A percentile compares a stretch with the other conserved stretches of the same genome.
Evolutionary conservation across 2,113 vertebrate species (phyloP).

Genomic region (Aptenodytes patagonicus): DNA sequence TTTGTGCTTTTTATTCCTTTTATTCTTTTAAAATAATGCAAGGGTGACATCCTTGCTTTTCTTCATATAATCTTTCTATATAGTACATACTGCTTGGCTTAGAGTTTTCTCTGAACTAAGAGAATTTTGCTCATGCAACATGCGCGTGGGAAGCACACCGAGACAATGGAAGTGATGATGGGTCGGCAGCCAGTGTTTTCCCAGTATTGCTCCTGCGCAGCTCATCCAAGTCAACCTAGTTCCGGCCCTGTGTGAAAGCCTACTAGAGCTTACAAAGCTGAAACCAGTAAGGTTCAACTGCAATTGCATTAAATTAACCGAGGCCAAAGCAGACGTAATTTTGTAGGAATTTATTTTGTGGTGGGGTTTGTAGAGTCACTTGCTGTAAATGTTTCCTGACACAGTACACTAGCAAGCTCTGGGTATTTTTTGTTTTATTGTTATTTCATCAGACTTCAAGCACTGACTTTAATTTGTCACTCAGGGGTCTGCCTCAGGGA

Average conservation of each 20-base stretch:
- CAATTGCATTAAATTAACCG: neutral
- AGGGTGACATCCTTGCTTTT: neutral
- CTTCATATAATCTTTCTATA: neutral
- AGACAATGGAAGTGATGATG: accelerated
- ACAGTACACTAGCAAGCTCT: neutral
- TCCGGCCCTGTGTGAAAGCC: neutral
- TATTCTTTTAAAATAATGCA: neutral
- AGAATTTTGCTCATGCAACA: neutral
- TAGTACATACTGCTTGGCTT: neutral
- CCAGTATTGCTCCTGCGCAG: neutral
- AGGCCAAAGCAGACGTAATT: constrained; percentile 4
- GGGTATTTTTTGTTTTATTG: neutral
- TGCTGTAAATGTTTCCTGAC: constrained; percentile 35
- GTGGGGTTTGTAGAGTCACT: neutral
- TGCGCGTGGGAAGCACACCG: accelerated
- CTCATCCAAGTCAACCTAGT: neutral
- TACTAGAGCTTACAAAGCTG: neutral
- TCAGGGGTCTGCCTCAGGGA: neutral
- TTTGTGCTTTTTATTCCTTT: neutral
- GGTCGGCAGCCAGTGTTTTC: neutral
- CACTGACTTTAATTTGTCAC: neutral
- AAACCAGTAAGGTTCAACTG: neutral
- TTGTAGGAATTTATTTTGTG: constrained; percentile 34
- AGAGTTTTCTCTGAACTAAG: neutral
- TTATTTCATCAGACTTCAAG: neutral